phyloP scores from a whole-genome alignment of 2,797 vertebrate species.

The Clarias fuscus region DNA sequence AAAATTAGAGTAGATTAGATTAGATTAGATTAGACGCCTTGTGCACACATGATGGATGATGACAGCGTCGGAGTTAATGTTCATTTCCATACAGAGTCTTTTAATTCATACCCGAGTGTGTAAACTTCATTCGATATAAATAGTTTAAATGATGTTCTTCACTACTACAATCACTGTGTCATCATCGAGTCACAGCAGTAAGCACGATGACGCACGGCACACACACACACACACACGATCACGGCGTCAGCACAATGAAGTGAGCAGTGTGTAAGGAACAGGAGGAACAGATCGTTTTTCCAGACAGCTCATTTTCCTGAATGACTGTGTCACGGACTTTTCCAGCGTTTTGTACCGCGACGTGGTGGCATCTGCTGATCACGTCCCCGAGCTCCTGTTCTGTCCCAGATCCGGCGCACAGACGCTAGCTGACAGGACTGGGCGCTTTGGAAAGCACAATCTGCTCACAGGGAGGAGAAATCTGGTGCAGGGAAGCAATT shows the following conservation, averaged over 20 bases:
- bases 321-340: background rate
- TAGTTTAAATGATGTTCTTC: background rate
- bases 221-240: background rate
- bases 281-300: background rate
- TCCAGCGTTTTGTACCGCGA: slow-evolving; percentile 75
- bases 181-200: background rate
- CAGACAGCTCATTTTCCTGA: slow-evolving; percentile 16
- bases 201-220: background rate
- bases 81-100: background rate
- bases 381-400: slow-evolving; percentile 85
- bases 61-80: background rate
- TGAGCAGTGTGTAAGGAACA: background rate
- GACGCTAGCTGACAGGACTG: slow-evolving; percentile 84
- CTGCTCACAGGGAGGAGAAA: slow-evolving; percentile 90
- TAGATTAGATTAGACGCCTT: too few species aligned
- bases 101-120: background rate
- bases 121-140: background rate
- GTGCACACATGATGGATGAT: background rate
- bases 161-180: background rate
- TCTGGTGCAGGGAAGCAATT: slow-evolving; percentile 66
- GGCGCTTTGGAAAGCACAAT: slow-evolving; percentile 72
- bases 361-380: slow-evolving; percentile 89
- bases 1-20: background rate
- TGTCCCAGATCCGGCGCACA: slow-evolving; percentile 88
- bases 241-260: background rate